phyloP scores from a whole-genome alignment of 2,113 vertebrate species.

The Dendropsophus ebraccatus region DNA sequence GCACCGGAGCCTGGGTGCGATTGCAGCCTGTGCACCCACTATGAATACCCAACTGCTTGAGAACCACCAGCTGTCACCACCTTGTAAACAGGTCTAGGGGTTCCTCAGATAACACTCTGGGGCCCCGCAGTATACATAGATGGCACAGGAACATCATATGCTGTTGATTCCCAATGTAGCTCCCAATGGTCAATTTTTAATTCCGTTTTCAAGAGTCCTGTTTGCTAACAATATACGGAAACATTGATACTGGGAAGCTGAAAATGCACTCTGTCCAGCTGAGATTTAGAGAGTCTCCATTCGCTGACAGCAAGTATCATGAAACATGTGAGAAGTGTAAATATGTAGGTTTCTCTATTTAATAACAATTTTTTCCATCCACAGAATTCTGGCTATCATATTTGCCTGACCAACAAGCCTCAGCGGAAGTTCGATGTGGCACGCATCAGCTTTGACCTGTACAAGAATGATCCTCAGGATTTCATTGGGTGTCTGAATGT shows the following conservation, averaged over 20 bases:
- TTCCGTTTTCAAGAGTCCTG: background rate
- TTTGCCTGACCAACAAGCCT: conserved; percentile 64
- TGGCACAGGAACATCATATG: no score
- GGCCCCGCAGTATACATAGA: no score
- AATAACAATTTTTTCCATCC: background rate
- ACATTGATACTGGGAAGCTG: background rate
- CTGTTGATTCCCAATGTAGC: no score
- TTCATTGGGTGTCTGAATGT: conserved; percentile 90
- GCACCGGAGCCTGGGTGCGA: no score
- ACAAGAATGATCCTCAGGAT: conserved; percentile 88
- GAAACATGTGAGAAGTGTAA: background rate
- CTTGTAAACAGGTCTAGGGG: no score
- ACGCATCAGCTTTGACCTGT: conserved; percentile 88
- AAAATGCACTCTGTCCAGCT: background rate
- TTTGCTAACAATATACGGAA: background rate
- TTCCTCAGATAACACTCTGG: no score
- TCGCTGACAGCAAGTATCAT: background rate
- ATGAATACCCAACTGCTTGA: no score
- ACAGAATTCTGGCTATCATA: conserved; percentile 65
- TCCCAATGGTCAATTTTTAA: no score
- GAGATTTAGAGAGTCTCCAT: background rate
- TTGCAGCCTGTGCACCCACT: no score
- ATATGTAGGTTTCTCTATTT: background rate
- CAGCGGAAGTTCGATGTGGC: conserved; percentile 84
- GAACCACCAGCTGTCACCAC: no score